Conservation (phyloP, 2,113 vertebrate genomes). For the Hydrochoerus hydrochaeris region DNA sequence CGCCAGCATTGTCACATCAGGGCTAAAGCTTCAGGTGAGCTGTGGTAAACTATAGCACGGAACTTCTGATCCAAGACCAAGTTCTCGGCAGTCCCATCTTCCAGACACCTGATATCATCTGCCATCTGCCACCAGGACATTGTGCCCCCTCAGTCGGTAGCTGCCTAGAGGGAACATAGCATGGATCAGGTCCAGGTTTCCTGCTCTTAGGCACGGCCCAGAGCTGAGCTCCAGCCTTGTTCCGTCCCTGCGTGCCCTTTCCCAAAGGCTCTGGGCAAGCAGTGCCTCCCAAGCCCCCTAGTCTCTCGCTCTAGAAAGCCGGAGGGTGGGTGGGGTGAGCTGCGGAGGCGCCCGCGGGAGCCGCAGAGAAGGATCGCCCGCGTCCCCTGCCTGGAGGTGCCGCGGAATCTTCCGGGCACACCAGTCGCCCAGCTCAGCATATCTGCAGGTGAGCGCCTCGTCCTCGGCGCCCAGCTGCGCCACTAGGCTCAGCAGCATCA, state of each 20-base stretch:
- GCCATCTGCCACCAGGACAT: not conserved
- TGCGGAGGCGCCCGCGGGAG: not conserved
- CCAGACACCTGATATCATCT: not conserved
- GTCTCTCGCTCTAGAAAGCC: not conserved
- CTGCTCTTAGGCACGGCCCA: not conserved
- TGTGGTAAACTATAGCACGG: not conserved
- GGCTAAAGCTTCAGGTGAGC: not conserved
- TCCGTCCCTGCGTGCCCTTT: not conserved
- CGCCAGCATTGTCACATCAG: not conserved
- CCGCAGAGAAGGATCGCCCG: constrained; percentile 72
- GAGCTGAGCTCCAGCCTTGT: not conserved
- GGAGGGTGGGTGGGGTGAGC: not conserved
- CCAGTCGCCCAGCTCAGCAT: constrained; percentile 87
- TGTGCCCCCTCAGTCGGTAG: not conserved
- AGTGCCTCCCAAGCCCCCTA: not conserved
- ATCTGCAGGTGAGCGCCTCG: constrained; percentile 75
- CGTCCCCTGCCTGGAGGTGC: constrained; percentile 72
- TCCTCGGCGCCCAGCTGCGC: constrained; percentile 89
- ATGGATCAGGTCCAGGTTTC: not conserved
- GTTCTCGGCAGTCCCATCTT: not conserved
- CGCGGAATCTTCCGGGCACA: constrained; percentile 88
- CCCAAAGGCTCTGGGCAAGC: not conserved
- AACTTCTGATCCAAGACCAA: not conserved
- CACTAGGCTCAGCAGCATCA: constrained; percentile 92
- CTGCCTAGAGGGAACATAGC: not conserved